Evolutionary conservation across 2,113 vertebrate species (phyloP), one percentile per base, ranked within the genome.

Genomic region (Esox niger): DNA sequence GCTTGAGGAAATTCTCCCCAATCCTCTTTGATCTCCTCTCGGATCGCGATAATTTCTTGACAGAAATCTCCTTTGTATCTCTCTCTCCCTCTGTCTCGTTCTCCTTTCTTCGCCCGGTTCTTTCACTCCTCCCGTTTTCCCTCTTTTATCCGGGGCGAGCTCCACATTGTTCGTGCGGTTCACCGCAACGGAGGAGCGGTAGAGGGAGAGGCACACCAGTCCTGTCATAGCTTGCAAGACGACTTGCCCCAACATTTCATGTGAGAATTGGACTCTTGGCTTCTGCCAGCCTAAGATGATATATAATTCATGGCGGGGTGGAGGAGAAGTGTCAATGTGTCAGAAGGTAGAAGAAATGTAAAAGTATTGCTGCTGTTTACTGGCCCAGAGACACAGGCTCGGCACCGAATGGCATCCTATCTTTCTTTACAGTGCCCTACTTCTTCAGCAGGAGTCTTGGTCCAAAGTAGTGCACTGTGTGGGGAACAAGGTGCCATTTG

Each of bases 281-380:
- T 85, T 87, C 84, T 70, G 85, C 47, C 76, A 69, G 77, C 73
- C 64, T 80, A 79, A 79, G 87, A 87, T 87, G 85, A 92, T 89
- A 87, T 91, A 92, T 92, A 89, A 93, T 93, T 93, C 91, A 93
- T 90, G 82, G 71, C 71, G 70, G 86, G 87, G 87, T 88, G 87
- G 88, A 85, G 90, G 88, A 88, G 88, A 85, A 81, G 88, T 91
- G 90, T 90, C 91, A 92, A 91, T 78, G 87, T 90, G 88, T 91
- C 91, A 91, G 84, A 68, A 86, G 83, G 87, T 85, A 81, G 88
- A 86, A 87, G 83, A 89, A 87, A 47, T 88, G 79, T 84, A 87
- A 93, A 92, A 93, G 86, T 88, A 82, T 67, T 43, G 38, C 38
- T 15, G 79, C 87, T 92, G 88, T 92, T 93, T 92, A 91, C 88